Conservation (phyloP, 2,113 vertebrate genomes). For the Pterocles orientalis region DNA sequence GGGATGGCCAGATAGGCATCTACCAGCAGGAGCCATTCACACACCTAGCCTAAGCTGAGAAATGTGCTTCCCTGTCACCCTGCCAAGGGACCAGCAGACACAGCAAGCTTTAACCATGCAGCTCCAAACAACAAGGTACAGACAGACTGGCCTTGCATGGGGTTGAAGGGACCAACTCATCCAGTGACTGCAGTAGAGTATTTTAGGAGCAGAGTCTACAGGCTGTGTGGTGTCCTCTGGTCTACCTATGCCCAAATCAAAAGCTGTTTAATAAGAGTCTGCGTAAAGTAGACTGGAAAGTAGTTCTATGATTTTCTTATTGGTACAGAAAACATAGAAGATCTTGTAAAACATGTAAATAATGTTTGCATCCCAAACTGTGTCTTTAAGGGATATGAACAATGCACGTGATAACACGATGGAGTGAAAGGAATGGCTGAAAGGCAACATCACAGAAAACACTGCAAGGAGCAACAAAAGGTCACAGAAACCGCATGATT, state of each 20-base stretch:
- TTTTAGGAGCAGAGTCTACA: not conserved
- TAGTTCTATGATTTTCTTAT: not conserved
- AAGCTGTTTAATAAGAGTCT: not conserved
- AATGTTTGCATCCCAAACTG: not conserved
- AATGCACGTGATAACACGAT: rapidly evolving
- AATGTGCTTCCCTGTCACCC: not conserved
- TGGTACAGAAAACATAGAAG: not conserved
- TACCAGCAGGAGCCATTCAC: not conserved
- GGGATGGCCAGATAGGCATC: not conserved
- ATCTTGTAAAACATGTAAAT: not conserved
- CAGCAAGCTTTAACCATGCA: not conserved
- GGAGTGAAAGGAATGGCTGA: not conserved
- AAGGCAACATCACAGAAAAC: not conserved
- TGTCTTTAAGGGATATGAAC: not conserved
- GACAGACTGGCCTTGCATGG: not conserved
- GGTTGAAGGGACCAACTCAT: not conserved
- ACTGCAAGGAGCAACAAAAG: not conserved
- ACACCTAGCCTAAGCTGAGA: not conserved
- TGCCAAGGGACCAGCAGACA: not conserved
- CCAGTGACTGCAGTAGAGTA: no score
- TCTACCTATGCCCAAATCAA: not conserved
- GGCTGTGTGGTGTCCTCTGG: not conserved
- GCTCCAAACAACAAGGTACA: not conserved
- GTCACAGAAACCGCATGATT: not conserved
- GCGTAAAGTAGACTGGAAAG: not conserved